These are phyloP conservation scores for Denticeps clupeoides DNA, from an alignment of 2,797 vertebrate genomes.

Conservation along the genomic window DNA sequence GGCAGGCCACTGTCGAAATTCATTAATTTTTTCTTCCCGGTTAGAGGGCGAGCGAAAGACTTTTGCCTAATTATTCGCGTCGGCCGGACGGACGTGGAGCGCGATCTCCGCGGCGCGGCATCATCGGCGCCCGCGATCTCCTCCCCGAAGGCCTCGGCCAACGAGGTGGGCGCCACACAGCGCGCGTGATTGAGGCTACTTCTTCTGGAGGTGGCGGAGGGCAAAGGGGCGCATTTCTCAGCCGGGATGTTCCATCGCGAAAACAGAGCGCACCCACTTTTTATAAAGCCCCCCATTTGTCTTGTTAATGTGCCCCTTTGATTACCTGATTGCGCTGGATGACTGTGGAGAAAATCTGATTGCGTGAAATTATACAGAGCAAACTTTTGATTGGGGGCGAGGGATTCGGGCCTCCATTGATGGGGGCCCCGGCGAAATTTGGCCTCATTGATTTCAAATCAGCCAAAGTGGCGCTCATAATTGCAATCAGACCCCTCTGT, in stretches of 20 bases:
- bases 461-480: constrained; percentile 67
- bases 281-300: constrained; percentile 73
- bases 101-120: too few species aligned
- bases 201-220: constrained; percentile 41
- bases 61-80: background rate
- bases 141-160: constrained; percentile 27
- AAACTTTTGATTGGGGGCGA: constrained; percentile 73
- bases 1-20: too few species aligned
- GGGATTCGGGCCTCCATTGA: constrained; percentile 61
- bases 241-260: constrained; percentile 70
- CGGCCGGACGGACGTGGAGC: background rate
- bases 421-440: constrained; percentile 64
- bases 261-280: constrained; percentile 73
- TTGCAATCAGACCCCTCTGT: constrained; percentile 66
- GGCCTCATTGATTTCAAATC: constrained; percentile 72
- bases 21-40: too few species aligned
- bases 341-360: constrained; percentile 80
- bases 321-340: constrained; percentile 79
- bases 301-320: constrained; percentile 74
- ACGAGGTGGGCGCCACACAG: constrained; percentile 47
- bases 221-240: constrained; percentile 48
- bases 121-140: too few species aligned
- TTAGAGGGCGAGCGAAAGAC: background rate
- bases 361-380: constrained; percentile 76
- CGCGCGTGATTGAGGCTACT: constrained; percentile 45